These are phyloP conservation scores for Phrynocephalus forsythii DNA, from an alignment of 2,797 vertebrate species.

Conservation along the genomic window DNA sequence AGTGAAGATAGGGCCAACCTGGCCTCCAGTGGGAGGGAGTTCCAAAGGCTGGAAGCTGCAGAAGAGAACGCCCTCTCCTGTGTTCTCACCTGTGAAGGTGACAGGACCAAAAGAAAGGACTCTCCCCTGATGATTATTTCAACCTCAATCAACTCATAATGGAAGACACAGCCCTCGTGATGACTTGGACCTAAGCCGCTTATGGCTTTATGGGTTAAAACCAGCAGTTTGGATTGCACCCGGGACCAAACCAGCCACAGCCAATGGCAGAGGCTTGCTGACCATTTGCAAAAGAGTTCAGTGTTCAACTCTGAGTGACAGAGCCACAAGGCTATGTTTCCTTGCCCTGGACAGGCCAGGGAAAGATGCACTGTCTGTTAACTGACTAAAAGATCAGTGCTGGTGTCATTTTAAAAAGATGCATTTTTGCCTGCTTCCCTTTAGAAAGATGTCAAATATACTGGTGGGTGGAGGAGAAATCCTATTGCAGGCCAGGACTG, in stretches of 20 bases:
- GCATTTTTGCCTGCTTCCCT: slow-evolving; percentile 1
- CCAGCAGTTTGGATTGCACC: no score
- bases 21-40: no score
- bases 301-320: slow-evolving; percentile 25
- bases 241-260: neutral
- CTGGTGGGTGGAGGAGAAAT: neutral
- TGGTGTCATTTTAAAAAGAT: slow-evolving; percentile 20
- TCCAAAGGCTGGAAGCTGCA: no score
- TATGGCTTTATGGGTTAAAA: no score
- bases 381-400: slow-evolving; percentile 26
- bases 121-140: no score
- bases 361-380: slow-evolving; percentile 36
- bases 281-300: slow-evolving; percentile 37
- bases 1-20: no score
- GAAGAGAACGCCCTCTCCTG: no score
- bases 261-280: slow-evolving; percentile 5
- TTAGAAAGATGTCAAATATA: slow-evolving; percentile 41
- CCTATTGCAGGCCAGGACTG: neutral
- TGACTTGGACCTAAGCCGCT: no score
- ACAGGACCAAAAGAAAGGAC: no score
- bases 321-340: slow-evolving; percentile 26
- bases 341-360: slow-evolving; percentile 13
- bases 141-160: no score
- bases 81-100: no score
- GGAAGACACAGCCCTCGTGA: no score